A percentile compares a stretch with the other conserved stretches of the same genome.
Evolutionary conservation across 2,113 vertebrate species (phyloP).

Genomic region (Lota lota): DNA sequence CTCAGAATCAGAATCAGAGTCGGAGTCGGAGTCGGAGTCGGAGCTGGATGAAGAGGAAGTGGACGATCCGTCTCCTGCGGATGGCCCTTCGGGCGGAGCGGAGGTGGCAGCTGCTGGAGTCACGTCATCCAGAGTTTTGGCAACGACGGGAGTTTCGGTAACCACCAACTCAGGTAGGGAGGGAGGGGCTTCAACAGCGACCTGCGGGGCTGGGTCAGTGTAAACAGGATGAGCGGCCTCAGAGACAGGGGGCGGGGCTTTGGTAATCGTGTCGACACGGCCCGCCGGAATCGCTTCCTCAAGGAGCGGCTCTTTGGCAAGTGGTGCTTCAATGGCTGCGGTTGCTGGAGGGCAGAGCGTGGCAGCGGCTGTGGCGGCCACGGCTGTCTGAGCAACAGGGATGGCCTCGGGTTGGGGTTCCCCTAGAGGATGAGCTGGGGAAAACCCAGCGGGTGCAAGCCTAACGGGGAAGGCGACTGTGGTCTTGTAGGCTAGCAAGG

Average conservation of each 20-base stretch:
- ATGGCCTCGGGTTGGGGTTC: slow-evolving; percentile 4
- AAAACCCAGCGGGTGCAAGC: slow-evolving; percentile 44
- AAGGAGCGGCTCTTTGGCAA: neutral
- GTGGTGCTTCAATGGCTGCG: neutral
- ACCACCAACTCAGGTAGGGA: neutral
- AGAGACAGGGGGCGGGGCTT: neutral
- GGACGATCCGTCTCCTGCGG: slow-evolving; percentile 13
- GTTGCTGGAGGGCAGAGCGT: neutral
- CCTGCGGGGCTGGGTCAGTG: neutral
- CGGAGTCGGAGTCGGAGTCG: slow-evolving; percentile 53
- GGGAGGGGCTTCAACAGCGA: neutral
- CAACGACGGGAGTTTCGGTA: slow-evolving; percentile 1
- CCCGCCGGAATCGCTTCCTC: neutral
- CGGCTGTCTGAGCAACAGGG: neutral
- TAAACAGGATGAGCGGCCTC: neutral
- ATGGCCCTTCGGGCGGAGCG: slow-evolving; percentile 10
- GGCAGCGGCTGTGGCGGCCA: neutral
- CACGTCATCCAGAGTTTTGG: slow-evolving; percentile 1
- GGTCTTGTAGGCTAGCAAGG: slow-evolving; percentile 69
- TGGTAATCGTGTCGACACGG: neutral
- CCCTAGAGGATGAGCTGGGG: slow-evolving; percentile 36
- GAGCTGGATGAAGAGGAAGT: slow-evolving; percentile 64
- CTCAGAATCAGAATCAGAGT: slow-evolving; percentile 48
- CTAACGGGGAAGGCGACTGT: slow-evolving; percentile 66
- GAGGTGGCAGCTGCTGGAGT: neutral